Base-by-base conservation (phyloP, 2,888 invertebrate species). In the Euphydryas editha region DNA sequence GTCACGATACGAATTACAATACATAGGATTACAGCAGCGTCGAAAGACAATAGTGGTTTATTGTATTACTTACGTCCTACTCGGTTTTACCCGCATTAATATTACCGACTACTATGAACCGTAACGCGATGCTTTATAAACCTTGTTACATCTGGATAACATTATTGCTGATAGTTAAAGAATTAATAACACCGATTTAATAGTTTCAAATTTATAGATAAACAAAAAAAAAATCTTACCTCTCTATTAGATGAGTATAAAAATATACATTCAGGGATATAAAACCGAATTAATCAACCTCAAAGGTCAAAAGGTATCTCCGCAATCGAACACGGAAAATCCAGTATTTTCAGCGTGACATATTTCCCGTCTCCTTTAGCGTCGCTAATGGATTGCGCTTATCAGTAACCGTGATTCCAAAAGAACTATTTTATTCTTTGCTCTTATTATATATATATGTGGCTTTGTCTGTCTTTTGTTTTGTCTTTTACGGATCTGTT, bases 361-460 rank as follows among this genome's bases (percentile, higher is more conserved):
- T 61, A 54, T 62, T 62, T 47, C 13, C 46, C 46, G 46, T 46
- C 54, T 62, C 56, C 56, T 66, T 58, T 61, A 7, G 60, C n/a
- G 46, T 11, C 47, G 57, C 58, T 66, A 66, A 66, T 66, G 61
- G 61, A 66, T 66, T 62, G 58, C 51, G 54, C 37, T 66, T 46
- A 58, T 58, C 57, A 42, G 62, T 21, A 21, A 30, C 62, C 24
- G 20, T 65, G 56, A 42, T 47, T 21, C 47, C 11, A 13, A 47
- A 47, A 20, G 47, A 47, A 20, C 17, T n/a, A 46, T 46, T 47
- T 47, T 47, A 47, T 20, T 47, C 11, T 20, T 4, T 13, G 18
- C 20, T 47, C 20, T 47, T 13, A 47, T 47, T 47, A 11, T 3
- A 11, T n/a, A n/a, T n/a, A n/a, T n/a, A n/a, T n/a, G n/a, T n/a